Conservation (phyloP, 2,888 invertebrate species). For the Iphiclides podalirius region DNA sequence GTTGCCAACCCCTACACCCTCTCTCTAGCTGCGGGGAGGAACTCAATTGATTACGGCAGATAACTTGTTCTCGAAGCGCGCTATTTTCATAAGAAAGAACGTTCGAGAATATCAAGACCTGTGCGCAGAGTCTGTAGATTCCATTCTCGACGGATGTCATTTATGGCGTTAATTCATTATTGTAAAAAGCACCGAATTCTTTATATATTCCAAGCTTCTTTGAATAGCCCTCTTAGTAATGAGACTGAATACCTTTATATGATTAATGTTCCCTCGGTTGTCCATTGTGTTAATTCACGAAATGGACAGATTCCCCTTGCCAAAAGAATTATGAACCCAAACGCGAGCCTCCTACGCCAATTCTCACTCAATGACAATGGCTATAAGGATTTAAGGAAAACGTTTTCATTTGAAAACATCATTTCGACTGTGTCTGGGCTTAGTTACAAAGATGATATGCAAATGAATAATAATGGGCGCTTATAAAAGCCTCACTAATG, state of each 20-base stretch:
- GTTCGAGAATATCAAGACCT: too few species aligned
- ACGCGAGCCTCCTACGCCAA: not conserved
- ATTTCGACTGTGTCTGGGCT: not conserved
- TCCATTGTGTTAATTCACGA: constrained; percentile 1
- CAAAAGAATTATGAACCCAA: constrained; percentile 5
- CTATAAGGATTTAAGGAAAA: not conserved
- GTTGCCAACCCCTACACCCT: constrained; percentile 26
- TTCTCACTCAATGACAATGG: constrained; percentile 2
- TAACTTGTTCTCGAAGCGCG: constrained; percentile 24
- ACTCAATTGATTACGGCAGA: constrained; percentile 35
- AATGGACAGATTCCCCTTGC: not conserved
- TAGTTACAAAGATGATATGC: too few species aligned
- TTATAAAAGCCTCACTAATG: too few species aligned
- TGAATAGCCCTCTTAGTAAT: too few species aligned
- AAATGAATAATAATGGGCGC: too few species aligned
- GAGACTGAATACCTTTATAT: constrained; percentile 1
- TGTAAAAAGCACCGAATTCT: too few species aligned
- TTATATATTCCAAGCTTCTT: too few species aligned
- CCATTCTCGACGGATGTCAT: too few species aligned
- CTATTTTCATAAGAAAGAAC: constrained; percentile 8
- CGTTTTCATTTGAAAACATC: not conserved
- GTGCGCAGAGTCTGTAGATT: too few species aligned
- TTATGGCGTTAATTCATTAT: too few species aligned
- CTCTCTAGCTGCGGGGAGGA: constrained; percentile 28
- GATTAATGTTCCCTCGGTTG: constrained; percentile 14